phyloP scores from a whole-genome alignment of 2,888 invertebrate genomes.

The Netelia inedita region DNA sequence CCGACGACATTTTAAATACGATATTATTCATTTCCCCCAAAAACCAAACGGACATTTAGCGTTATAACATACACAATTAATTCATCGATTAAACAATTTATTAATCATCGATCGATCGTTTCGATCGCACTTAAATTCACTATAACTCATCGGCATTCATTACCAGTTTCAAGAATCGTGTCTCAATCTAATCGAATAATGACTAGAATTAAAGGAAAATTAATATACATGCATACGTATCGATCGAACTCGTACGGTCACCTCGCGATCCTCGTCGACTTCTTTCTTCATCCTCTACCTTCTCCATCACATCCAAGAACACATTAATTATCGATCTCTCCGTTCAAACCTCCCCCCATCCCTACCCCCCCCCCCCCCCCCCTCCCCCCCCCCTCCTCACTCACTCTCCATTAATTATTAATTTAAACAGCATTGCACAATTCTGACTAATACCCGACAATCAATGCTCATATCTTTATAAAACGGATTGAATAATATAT shows the following conservation, averaged over 20 bases:
- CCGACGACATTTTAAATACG: background rate
- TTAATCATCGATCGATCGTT: conserved; percentile 12
- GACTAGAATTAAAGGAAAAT: conserved; percentile 21
- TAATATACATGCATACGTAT: conserved; percentile 18
- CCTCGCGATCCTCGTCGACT: conserved; percentile 19
- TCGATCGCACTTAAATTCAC: background rate
- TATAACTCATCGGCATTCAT: background rate
- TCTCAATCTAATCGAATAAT: conserved; percentile 1
- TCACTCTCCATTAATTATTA: conserved; percentile 66
- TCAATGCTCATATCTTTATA: conserved; percentile 68
- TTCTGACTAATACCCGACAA: conserved; percentile 68
- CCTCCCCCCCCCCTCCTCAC: conserved; percentile 46
- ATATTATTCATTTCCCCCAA: background rate
- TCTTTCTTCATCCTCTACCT: conserved; percentile 31
- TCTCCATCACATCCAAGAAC: background rate
- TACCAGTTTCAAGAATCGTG: background rate
- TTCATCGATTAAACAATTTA: conserved; percentile 44
- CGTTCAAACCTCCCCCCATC: conserved; percentile 22
- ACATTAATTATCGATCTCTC: conserved; percentile 51
- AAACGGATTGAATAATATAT: conserved; percentile 65
- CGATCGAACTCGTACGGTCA: conserved; percentile 29
- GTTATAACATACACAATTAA: background rate
- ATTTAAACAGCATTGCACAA: conserved; percentile 67
- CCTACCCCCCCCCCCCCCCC: too few species aligned
- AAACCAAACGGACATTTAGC: too few species aligned